Base-by-base conservation (phyloP, 1,140 invertebrate species). In the Macrobrachium rosenbergii region DNA sequence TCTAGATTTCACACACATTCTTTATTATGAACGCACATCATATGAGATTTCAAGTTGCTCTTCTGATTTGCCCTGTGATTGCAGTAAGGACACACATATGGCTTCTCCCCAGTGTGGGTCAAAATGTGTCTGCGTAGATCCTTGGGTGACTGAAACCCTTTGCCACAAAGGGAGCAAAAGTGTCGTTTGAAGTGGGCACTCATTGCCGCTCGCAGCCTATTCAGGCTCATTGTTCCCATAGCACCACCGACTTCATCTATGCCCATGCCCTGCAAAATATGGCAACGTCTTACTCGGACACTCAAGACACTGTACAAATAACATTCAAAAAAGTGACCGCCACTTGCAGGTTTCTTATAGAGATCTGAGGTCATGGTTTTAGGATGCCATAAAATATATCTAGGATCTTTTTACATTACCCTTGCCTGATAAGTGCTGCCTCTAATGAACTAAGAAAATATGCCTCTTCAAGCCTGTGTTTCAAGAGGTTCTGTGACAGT, bases 21-120 rank as follows among this genome's bases (percentile, higher is more conserved):
- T 81, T 60, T 80, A 75, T 80, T 80, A 82, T 87, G 85, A 76
- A 87, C 85, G 81, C 85, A 87, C 77, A 87, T 67, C 85, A 87
- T 87, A 63, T 87, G 85, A 87, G 85, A 87, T 67, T 87, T 87
- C 85, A 87, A 87, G 85, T 87, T 87, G 78, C 85, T 87, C 85
- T 87, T 87, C 85, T 87, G 85, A 87, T 81, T 87, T 45, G 85
- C 67, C 58, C 85, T 81, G 85, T 87, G 85, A 82, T 82, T 72
- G 60, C 85, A 87, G 85, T 82, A 87, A 21, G 85, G 85, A 60
- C 85, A 87, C 67, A 76, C 78, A 80, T 80, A 87, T 52, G 85
- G 85, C 85, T 87, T 87, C 78, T 87, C 85, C 77, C 85, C 85
- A 75, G 85, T 87, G 85, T 87, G 85, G 45, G 85, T 87, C 85